Evolutionary conservation across 2,113 vertebrate genomes (phyloP).

Genomic region (Seriola quinqueradiata): DNA sequence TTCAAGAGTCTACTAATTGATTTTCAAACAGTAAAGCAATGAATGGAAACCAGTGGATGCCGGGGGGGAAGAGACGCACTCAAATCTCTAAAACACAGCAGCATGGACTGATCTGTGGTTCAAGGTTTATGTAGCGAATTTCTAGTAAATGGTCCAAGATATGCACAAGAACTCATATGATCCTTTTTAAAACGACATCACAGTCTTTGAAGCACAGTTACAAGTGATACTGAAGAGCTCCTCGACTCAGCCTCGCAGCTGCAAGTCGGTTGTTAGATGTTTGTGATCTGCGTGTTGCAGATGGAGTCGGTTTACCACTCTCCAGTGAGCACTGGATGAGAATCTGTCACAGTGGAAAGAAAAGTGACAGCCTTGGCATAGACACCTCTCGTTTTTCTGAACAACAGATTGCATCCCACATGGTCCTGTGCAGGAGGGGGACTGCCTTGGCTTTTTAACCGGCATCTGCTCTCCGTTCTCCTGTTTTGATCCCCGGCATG

Average conservation of each 20-base stretch:
- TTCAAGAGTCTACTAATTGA: background rate
- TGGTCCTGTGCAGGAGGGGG: conserved; percentile 64
- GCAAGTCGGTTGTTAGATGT: conserved; percentile 26
- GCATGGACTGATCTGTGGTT: background rate
- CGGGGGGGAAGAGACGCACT: too few species aligned
- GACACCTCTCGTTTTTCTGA: conserved; percentile 27
- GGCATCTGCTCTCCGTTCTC: conserved; percentile 75
- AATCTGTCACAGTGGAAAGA: conserved; percentile 59
- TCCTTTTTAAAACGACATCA: background rate
- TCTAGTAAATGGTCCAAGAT: background rate
- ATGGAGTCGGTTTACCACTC: conserved; percentile 45
- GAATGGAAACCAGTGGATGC: background rate
- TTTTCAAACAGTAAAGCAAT: background rate
- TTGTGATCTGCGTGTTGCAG: conserved; percentile 46
- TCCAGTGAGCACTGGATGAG: conserved; percentile 52
- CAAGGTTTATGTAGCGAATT: background rate
- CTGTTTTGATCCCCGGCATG: conserved; percentile 59
- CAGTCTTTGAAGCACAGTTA: background rate
- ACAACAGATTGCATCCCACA: conserved; percentile 82
- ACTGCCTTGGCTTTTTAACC: conserved; percentile 63
- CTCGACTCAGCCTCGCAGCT: conserved; percentile 21
- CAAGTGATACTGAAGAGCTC: background rate
- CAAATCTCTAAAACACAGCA: background rate
- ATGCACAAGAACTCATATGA: background rate
- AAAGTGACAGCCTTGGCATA: conserved; percentile 78